Evolutionary conservation across 1,140 invertebrate species (phyloP).

Genomic region (Penaeus japonicus): DNA sequence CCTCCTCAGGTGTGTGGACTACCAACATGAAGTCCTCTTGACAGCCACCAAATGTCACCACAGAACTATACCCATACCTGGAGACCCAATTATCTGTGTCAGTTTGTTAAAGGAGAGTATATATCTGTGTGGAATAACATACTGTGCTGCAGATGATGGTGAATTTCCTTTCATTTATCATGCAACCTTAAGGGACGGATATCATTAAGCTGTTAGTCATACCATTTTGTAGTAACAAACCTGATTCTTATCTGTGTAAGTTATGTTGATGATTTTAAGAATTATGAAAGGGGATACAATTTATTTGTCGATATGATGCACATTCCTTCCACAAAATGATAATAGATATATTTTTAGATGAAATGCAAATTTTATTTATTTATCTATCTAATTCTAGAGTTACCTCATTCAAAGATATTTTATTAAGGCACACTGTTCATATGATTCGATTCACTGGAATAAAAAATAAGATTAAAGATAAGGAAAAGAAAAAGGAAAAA

Average conservation of each 20-base stretch:
- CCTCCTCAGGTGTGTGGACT: conserved; percentile 74
- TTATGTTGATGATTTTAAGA: too few species aligned
- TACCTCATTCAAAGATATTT: too few species aligned
- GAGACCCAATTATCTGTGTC: conserved; percentile 57
- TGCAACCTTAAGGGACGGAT: not conserved
- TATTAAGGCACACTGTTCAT: too few species aligned
- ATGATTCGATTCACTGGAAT: too few species aligned
- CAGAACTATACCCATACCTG: conserved; percentile 83
- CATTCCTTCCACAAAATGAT: too few species aligned
- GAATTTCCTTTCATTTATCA: not conserved
- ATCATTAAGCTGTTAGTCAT: not conserved
- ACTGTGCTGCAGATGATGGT: not conserved
- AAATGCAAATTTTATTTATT: too few species aligned
- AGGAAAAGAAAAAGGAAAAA: too few species aligned
- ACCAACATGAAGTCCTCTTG: conserved; percentile 96
- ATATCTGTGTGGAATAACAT: not conserved
- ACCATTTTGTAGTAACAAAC: not conserved
- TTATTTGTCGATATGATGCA: not conserved
- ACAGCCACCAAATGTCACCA: conserved; percentile 92
- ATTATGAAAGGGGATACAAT: not conserved
- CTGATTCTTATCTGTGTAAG: too few species aligned
- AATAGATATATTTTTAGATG: too few species aligned
- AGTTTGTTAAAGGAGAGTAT: conserved; percentile 8
- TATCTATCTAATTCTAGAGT: too few species aligned
- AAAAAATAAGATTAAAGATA: too few species aligned